These are phyloP conservation scores for Distichodus sexfasciatus DNA, from an alignment of 2,797 vertebrate genomes.

Conservation along the genomic window DNA sequence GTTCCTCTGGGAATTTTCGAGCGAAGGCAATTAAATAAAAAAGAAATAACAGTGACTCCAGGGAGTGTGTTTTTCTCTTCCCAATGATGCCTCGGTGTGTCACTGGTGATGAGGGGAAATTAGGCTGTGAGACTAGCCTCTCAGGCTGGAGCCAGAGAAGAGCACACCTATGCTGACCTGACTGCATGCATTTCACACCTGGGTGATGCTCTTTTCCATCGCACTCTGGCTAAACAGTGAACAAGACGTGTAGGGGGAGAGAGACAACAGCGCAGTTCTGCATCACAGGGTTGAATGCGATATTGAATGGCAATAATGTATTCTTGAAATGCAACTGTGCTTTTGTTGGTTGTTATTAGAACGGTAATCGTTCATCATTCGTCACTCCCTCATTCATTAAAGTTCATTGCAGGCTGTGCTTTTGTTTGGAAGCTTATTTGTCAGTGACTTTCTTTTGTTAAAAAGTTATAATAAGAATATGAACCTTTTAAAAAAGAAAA, in stretches of 20 bases:
- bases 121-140: background rate
- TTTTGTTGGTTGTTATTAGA: background rate
- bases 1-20: slow-evolving; percentile 59
- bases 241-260: background rate
- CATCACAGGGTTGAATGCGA: background rate
- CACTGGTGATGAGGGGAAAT: slow-evolving; percentile 40
- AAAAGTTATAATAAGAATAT: background rate
- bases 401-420: background rate
- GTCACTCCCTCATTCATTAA: too few species aligned
- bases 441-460: background rate
- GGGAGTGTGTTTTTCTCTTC: slow-evolving; percentile 18
- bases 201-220: background rate
- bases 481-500: too few species aligned
- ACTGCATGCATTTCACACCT: slow-evolving; percentile 3
- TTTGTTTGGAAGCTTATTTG: background rate
- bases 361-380: background rate
- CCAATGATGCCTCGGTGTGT: slow-evolving; percentile 46
- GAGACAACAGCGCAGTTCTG: background rate
- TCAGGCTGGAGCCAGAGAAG: background rate
- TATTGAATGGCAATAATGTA: background rate
- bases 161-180: background rate
- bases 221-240: background rate
- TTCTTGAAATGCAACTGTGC: background rate
- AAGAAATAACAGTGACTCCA: slow-evolving; percentile 32
- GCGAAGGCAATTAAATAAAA: slow-evolving; percentile 66